Evolutionary conservation across 1,140 invertebrate genomes (phyloP).

Genomic region (Eubasilissa regina): DNA sequence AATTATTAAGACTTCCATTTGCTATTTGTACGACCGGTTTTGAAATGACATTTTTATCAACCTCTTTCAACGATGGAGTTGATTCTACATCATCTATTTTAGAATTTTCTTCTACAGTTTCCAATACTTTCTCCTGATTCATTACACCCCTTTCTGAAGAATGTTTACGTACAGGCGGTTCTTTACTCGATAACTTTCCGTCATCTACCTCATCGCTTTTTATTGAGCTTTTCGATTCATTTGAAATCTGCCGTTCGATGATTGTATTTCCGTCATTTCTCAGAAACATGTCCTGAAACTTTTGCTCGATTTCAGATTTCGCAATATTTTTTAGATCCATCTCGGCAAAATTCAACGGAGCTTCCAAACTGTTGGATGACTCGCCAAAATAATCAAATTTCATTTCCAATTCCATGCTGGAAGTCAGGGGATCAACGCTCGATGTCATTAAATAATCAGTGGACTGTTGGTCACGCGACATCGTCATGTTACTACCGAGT

Average conservation of each 20-base stretch:
- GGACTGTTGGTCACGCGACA: conserved; percentile 66
- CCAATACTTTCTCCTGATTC: conserved; percentile 55
- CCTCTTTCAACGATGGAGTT: conserved; percentile 7
- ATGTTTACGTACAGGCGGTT: conserved; percentile 28
- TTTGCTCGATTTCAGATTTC: conserved; percentile 40
- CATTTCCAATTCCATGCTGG: conserved; percentile 71
- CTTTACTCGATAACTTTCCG: conserved; percentile 13
- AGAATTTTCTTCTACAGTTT: conserved; percentile 63
- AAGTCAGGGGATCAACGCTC: conserved; percentile 67
- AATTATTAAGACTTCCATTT: background rate
- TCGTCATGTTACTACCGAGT: conserved; percentile 68
- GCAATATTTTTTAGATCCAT: conserved; percentile 10
- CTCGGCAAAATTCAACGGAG: conserved; percentile 14
- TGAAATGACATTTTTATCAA: background rate
- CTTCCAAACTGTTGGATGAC: conserved; percentile 66
- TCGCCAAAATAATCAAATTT: conserved; percentile 72
- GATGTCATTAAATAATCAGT: conserved; percentile 69
- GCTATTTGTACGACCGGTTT: background rate
- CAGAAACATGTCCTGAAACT: conserved; percentile 49
- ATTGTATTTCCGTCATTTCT: conserved; percentile 42
- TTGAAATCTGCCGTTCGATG: conserved; percentile 54
- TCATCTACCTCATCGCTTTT: conserved; percentile 43
- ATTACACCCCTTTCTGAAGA: conserved; percentile 42
- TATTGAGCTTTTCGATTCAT: conserved; percentile 50
- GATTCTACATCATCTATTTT: conserved; percentile 56